Conservation (phyloP, 2,888 invertebrate genomes). For the Loripinus fragilis region DNA sequence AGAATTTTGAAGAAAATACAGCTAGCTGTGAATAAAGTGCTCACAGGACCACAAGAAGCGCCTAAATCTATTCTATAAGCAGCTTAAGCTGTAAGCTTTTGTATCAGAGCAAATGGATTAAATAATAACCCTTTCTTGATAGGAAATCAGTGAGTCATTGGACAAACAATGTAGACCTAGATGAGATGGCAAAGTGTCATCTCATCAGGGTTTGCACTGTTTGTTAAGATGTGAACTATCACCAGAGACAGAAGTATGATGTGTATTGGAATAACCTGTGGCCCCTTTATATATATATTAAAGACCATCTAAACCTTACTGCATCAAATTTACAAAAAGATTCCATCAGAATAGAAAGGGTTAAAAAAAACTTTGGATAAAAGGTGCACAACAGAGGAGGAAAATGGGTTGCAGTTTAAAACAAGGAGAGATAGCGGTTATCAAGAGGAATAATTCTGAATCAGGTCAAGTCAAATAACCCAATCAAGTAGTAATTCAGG, state of each 20-base stretch:
- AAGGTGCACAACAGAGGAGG: constrained; percentile 1
- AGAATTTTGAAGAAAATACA: not conserved
- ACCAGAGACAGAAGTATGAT: no score
- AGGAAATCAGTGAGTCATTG: no score
- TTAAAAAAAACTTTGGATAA: not conserved
- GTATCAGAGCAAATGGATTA: not conserved
- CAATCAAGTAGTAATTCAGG: constrained; percentile 18
- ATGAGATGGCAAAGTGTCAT: no score
- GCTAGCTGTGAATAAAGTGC: constrained; percentile 12
- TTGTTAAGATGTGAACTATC: no score
- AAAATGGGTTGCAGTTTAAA: not conserved
- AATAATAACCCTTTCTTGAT: no score
- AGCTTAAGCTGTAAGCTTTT: constrained; percentile 15
- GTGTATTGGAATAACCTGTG: no score
- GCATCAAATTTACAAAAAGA: no score
- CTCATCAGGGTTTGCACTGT: no score
- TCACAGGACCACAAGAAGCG: not conserved
- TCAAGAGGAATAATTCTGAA: not conserved
- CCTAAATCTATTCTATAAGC: constrained; percentile 15
- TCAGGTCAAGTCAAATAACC: constrained; percentile 19
- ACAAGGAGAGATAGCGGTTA: not conserved
- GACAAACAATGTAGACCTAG: no score
- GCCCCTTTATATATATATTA: no score
- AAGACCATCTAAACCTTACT: no score
- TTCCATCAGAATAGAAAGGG: not conserved